Conservation (phyloP, 2,888 invertebrate species). For the Muscina levida region DNA sequence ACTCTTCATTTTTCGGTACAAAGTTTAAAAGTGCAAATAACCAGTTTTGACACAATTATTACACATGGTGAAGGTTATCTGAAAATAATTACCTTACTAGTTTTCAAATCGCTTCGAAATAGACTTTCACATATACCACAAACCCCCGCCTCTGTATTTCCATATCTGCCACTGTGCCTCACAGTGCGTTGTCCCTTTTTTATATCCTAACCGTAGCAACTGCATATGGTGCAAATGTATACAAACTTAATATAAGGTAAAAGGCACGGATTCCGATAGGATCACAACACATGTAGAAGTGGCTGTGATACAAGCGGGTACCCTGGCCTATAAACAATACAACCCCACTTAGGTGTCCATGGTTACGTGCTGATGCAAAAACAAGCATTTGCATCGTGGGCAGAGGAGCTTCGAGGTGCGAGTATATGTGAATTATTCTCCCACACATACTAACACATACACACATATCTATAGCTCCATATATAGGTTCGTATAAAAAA, state of each 20-base stretch:
- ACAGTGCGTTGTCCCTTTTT: background rate
- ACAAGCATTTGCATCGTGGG: background rate
- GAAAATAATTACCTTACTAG: too few species aligned
- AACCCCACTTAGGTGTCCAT: constrained; percentile 7
- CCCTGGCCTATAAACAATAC: background rate
- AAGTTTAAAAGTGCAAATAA: too few species aligned
- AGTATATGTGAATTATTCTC: constrained; percentile 18
- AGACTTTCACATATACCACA: too few species aligned
- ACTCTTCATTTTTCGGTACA: too few species aligned
- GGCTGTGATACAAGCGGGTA: background rate
- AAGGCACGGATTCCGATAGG: constrained; percentile 4
- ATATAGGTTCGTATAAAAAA: background rate
- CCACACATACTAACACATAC: background rate
- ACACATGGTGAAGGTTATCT: too few species aligned
- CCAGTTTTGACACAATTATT: too few species aligned
- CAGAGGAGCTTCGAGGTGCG: background rate
- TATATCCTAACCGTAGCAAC: background rate
- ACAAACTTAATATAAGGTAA: too few species aligned
- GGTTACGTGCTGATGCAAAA: background rate
- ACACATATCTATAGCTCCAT: background rate
- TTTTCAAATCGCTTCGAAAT: too few species aligned
- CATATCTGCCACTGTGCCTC: too few species aligned
- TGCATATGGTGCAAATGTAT: constrained; percentile 25
- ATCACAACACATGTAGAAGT: background rate
- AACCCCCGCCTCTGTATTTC: too few species aligned